Percentiles rank a stretch among this genome's conserved stretches.
Evolutionary conservation across 2,888 invertebrate genomes (phyloP).

Genomic region (Parthenolecanium corni): DNA sequence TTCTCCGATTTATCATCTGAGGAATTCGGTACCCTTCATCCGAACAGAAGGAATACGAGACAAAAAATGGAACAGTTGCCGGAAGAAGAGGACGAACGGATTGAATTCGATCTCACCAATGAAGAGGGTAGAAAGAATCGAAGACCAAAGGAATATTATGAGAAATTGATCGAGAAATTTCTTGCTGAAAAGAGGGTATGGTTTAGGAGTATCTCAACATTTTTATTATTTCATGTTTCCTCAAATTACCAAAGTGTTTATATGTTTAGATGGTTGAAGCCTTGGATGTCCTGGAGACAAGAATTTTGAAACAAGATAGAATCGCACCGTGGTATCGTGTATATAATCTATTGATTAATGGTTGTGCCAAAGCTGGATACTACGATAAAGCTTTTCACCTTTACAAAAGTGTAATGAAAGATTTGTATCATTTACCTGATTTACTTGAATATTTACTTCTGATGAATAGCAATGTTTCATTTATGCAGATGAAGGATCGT

Average conservation of each 20-base stretch:
- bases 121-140: constrained; percentile 14
- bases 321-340: constrained; percentile 68
- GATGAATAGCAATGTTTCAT: not conserved
- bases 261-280: constrained; percentile 50
- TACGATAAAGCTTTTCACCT: constrained; percentile 74
- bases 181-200: constrained; percentile 10
- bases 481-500: constrained; percentile 57
- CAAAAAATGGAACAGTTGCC: constrained; percentile 8
- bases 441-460: no score
- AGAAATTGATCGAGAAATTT: constrained; percentile 5
- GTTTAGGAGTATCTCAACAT: no score
- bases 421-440: constrained; percentile 36
- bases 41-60: not conserved
- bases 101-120: constrained; percentile 2
- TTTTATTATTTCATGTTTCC: not conserved
- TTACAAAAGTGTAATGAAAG: constrained; percentile 48
- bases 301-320: constrained; percentile 62
- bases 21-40: constrained; percentile 3
- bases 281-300: constrained; percentile 61
- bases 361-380: constrained; percentile 71
- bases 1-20: constrained; percentile 8
- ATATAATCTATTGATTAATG: constrained; percentile 70
- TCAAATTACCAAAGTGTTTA: not conserved
- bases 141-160: not conserved
- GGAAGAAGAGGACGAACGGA: constrained; percentile 17